Evolutionary conservation across 2,888 invertebrate genomes (phyloP).

Genomic region (Torymus tubicola): DNA sequence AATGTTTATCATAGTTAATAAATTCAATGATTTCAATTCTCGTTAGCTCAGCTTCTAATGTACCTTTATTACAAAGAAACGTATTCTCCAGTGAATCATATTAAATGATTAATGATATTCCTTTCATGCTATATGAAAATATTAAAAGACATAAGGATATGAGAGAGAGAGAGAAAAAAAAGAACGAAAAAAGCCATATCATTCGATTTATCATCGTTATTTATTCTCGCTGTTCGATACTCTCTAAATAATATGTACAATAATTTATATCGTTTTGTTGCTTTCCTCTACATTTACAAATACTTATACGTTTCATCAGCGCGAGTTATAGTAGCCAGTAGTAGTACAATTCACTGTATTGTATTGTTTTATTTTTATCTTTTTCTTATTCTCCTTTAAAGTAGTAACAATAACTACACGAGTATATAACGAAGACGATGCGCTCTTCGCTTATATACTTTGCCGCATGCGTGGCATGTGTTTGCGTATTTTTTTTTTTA

Average conservation of each 20-base stretch:
- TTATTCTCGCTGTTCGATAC: constrained; percentile 58
- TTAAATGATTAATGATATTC: too few relatives aligned
- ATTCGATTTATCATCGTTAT: constrained; percentile 57
- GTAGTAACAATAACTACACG: constrained; percentile 44
- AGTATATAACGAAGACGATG: constrained; percentile 36
- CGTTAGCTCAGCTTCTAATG: too few relatives aligned
- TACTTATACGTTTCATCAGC: constrained; percentile 63
- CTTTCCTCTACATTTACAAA: constrained; percentile 71
- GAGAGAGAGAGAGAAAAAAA: not conserved
- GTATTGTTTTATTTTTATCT: constrained; percentile 15
- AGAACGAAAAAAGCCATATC: not conserved
- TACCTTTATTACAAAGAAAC: too few relatives aligned
- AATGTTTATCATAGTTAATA: constrained; percentile 8
- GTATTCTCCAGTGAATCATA: too few relatives aligned
- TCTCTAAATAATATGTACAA: constrained; percentile 70
- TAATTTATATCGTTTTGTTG: constrained; percentile 72
- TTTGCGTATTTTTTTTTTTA: too few relatives aligned
- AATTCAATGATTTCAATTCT: not conserved
- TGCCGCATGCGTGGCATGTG: not conserved
- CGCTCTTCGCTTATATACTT: not conserved
- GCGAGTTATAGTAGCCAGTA: constrained; percentile 45
- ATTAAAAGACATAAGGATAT: constrained; percentile 3
- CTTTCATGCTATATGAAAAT: not conserved
- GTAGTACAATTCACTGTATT: constrained; percentile 39
- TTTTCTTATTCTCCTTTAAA: constrained; percentile 16